These are phyloP conservation scores for Ditylenchus weischeri DNA, from an alignment of 2,888 invertebrate genomes.

Conservation along the genomic window DNA sequence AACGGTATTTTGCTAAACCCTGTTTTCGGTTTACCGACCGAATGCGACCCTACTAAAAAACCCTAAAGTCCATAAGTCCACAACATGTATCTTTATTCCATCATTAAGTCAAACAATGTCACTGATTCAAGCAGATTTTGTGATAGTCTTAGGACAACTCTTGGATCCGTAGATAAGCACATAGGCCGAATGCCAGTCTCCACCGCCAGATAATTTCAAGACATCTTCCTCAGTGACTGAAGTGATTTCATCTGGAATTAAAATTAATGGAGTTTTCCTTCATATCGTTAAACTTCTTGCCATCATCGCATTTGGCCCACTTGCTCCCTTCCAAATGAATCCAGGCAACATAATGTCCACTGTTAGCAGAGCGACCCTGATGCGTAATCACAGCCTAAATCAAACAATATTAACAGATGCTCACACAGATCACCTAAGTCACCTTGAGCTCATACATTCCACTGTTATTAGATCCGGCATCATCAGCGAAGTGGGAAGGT, in stretches of 20 bases:
- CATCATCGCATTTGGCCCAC: constrained; percentile 98
- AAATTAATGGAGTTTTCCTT: too few relatives aligned
- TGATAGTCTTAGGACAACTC: constrained; percentile 61
- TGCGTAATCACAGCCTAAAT: constrained; percentile 80
- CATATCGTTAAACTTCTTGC: too few relatives aligned
- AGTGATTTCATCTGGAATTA: constrained; percentile 69
- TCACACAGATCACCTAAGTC: too few relatives aligned
- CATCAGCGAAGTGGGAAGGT: constrained; percentile 63
- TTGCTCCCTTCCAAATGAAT: constrained; percentile 64
- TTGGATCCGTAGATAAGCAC: constrained; percentile 90
- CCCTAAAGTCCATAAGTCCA: too few relatives aligned
- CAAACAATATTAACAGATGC: neutral
- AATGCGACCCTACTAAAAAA: too few relatives aligned
- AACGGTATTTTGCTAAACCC: too few relatives aligned
- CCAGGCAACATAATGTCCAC: constrained; percentile 99
- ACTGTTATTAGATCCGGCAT: constrained; percentile 94
- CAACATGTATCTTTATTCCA: too few relatives aligned
- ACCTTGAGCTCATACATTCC: constrained; percentile 88
- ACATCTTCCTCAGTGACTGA: constrained; percentile 84
- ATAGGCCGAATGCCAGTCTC: constrained; percentile 99
- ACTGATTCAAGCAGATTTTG: too few relatives aligned
- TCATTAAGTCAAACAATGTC: too few relatives aligned
- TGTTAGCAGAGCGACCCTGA: constrained; percentile 89
- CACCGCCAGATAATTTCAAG: constrained; percentile 89
- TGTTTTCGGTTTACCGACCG: too few relatives aligned